Evolutionary conservation across 2,113 vertebrate species (phyloP).

Genomic region (Ophthalmolycus amberensis): DNA sequence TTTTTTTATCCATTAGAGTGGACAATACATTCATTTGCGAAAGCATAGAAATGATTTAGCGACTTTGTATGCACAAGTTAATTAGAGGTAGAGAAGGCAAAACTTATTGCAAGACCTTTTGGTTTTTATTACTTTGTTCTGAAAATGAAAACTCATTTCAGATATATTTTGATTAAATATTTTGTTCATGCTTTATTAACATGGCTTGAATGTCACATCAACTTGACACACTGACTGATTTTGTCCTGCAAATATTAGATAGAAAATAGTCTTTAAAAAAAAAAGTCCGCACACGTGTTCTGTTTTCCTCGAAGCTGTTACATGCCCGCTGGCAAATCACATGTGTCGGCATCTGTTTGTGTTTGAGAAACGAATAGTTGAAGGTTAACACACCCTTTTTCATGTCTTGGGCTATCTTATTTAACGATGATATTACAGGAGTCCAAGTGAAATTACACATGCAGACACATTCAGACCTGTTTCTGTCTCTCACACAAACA

Average conservation of each 20-base stretch:
- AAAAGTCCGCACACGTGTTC: neutral
- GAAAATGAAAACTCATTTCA: neutral
- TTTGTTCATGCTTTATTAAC: neutral
- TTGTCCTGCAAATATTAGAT: neutral
- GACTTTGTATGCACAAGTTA: neutral
- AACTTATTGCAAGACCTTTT: neutral
- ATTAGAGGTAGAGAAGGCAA: neutral
- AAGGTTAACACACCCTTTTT: constrained; percentile 6
- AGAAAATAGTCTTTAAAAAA: neutral
- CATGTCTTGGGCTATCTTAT: neutral
- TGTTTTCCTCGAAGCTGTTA: neutral
- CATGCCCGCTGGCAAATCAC: neutral
- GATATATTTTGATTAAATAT: neutral
- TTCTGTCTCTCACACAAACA: constrained; percentile 2
- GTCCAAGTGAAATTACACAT: constrained; percentile 14
- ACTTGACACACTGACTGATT: neutral
- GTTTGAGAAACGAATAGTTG: neutral
- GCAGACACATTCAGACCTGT: neutral
- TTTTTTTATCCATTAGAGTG: neutral
- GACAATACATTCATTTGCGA: neutral
- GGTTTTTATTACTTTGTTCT: neutral
- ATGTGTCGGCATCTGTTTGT: neutral
- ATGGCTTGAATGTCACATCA: neutral
- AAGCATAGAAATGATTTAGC: neutral
- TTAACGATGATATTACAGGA: neutral